Percentiles rank a stretch among this genome's conserved stretches.
Evolutionary conservation across 1,140 invertebrate species (phyloP).

Genomic region (Stenopsyche tienmushanensis): DNA sequence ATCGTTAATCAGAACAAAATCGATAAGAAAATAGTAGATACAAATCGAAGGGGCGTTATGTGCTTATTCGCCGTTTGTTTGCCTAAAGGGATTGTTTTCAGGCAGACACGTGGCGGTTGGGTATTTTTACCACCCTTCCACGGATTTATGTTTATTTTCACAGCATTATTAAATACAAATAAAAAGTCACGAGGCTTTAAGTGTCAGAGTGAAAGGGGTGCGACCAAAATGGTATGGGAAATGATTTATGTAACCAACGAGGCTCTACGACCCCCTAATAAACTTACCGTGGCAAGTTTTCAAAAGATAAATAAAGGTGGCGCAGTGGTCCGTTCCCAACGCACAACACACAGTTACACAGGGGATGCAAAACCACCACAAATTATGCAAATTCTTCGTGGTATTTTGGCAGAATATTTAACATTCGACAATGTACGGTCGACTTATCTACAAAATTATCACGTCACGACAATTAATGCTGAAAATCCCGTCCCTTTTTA

Average conservation of each 20-base stretch:
- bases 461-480: too few relatives aligned
- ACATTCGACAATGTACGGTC: too few relatives aligned
- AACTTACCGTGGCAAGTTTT: conserved; percentile 22
- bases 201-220: not conserved
- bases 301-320: conserved; percentile 25
- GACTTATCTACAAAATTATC: too few relatives aligned
- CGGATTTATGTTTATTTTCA: conserved; percentile 4
- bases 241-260: conserved; percentile 24
- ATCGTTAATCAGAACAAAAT: too few relatives aligned
- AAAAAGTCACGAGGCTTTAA: conserved; percentile 13
- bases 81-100: not conserved
- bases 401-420: too few relatives aligned
- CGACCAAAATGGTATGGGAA: not conserved
- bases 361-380: too few relatives aligned
- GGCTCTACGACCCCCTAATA: conserved; percentile 13
- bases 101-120: not conserved
- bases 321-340: not conserved
- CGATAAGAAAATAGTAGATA: too few relatives aligned
- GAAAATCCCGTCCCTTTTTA: too few relatives aligned
- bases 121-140: not conserved
- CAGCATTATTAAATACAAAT: conserved; percentile 17
- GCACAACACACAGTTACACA: too few relatives aligned
- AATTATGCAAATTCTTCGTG: too few relatives aligned
- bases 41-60: too few relatives aligned
- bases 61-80: too few relatives aligned